Conservation (phyloP, 1,140 invertebrate genomes). For the Lordiphosa stackelbergi region DNA sequence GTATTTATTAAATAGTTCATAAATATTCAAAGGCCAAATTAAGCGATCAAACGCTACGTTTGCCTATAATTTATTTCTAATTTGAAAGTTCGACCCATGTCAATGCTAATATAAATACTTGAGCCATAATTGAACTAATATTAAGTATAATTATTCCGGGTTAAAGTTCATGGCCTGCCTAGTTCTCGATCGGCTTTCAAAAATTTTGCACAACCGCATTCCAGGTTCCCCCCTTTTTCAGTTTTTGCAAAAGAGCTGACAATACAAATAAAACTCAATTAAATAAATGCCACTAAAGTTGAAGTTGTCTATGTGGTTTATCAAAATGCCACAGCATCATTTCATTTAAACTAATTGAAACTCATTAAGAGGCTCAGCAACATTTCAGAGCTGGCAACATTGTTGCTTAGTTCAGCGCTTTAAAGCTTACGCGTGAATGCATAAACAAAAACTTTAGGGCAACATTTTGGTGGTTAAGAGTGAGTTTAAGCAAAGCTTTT, state of each 20-base stretch:
- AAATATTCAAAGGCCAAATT: no score
- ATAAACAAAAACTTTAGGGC: slow-evolving; percentile 3
- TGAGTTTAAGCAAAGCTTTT: no score
- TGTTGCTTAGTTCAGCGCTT: slow-evolving; percentile 18
- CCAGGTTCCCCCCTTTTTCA: not conserved
- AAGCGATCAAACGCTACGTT: no score
- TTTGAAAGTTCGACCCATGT: no score
- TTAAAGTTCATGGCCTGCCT: no score
- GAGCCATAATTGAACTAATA: no score
- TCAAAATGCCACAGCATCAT: slow-evolving; percentile 37
- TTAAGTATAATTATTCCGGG: no score
- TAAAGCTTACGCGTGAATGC: not conserved
- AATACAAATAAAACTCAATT: slow-evolving; percentile 41
- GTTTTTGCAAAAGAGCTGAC: not conserved
- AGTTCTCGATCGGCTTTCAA: no score
- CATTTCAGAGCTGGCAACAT: slow-evolving; percentile 21
- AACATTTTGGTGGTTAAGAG: slow-evolving; percentile 3
- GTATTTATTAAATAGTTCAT: no score
- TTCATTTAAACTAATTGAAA: slow-evolving; percentile 56
- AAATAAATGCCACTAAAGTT: slow-evolving; percentile 36
- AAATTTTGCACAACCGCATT: not conserved
- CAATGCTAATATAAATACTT: no score
- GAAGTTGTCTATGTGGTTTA: slow-evolving; percentile 22
- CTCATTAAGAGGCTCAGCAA: slow-evolving; percentile 31
- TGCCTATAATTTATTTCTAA: no score